phyloP scores from a whole-genome alignment of 2,113 vertebrate genomes.

The Bufo gargarizans region DNA sequence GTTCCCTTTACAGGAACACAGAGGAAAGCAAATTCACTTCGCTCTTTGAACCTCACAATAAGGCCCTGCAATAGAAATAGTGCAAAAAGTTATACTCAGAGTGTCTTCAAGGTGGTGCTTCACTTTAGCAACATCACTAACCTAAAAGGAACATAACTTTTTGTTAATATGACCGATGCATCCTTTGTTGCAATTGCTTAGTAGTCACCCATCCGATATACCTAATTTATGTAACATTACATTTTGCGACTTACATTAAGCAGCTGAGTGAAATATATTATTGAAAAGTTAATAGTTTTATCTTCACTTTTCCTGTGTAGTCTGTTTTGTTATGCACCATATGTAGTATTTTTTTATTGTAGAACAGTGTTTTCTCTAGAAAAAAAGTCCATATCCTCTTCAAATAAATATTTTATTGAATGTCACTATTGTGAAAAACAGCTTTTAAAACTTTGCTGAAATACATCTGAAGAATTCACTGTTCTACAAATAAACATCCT shows the following conservation, averaged over 20 bases:
- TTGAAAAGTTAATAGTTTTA: background rate
- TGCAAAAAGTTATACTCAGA: too few species aligned
- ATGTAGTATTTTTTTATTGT: background rate
- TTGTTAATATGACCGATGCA: background rate
- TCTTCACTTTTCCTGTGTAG: slow-evolving; percentile 23
- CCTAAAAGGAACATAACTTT: background rate
- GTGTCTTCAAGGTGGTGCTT: too few species aligned
- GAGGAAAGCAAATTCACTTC: too few species aligned
- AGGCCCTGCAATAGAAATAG: too few species aligned
- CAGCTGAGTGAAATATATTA: slow-evolving; percentile 3
- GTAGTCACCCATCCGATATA: background rate
- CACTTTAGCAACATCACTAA: too few species aligned
- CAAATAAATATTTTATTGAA: background rate
- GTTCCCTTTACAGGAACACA: too few species aligned
- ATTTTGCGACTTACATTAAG: background rate
- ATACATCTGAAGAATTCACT: slow-evolving; percentile 2
- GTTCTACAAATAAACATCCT: slow-evolving; percentile 23
- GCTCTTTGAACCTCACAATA: too few species aligned
- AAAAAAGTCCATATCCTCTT: background rate
- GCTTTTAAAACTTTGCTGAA: background rate
- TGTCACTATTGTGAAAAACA: background rate
- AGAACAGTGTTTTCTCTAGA: slow-evolving; percentile 20
- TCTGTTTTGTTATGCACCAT: background rate
- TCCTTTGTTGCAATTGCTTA: background rate
- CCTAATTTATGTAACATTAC: background rate